phyloP scores from a whole-genome alignment of 2,888 invertebrate species.

The Tetheella fluctuosa region DNA sequence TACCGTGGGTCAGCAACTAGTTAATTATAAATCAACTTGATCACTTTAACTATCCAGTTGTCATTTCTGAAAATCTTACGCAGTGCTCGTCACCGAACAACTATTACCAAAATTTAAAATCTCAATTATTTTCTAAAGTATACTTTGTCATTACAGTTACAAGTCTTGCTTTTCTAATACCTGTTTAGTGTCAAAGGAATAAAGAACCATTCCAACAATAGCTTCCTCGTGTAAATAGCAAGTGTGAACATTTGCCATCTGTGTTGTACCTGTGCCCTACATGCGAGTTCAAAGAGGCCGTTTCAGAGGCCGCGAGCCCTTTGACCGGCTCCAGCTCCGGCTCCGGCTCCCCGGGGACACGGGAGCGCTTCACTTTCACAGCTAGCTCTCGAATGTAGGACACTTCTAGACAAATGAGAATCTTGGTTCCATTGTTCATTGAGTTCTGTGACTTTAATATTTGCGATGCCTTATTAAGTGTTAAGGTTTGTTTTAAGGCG shows the following conservation, averaged over 20 bases:
- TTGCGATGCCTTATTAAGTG: too few relatives aligned
- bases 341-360: background rate
- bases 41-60: too few relatives aligned
- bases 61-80: too few relatives aligned
- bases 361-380: background rate
- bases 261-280: background rate
- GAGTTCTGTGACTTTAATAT: too few relatives aligned
- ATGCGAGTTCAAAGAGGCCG: background rate
- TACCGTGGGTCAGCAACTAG: too few relatives aligned
- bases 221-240: background rate
- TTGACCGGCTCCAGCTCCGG: background rate
- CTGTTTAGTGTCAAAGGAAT: background rate
- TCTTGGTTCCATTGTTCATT: background rate
- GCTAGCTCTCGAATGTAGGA: background rate
- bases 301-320: constrained; percentile 1
- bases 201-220: background rate
- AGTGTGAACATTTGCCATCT: background rate
- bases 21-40: too few relatives aligned
- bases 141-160: too few relatives aligned
- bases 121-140: too few relatives aligned
- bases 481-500: too few relatives aligned
- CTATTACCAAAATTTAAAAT: too few relatives aligned
- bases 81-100: too few relatives aligned
- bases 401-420: background rate
- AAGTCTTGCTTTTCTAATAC: too few relatives aligned